These are phyloP conservation scores for Aleiodes leptofemur DNA, from an alignment of 2,888 invertebrate species.

Conservation along the genomic window DNA sequence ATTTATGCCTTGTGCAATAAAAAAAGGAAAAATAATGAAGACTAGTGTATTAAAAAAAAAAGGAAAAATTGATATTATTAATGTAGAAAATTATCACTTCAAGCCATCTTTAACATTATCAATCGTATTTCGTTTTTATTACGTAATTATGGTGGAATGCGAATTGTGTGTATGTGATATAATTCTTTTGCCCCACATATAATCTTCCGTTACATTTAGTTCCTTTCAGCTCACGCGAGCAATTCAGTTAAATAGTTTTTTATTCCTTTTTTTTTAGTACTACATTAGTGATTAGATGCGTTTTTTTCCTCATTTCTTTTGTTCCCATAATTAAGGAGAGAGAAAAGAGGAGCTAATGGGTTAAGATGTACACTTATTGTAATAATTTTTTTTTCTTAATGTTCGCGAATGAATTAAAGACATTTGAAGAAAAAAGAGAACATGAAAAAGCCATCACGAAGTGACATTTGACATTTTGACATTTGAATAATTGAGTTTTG, in stretches of 20 bases:
- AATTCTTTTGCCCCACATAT: conserved; percentile 36
- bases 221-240: conserved; percentile 13
- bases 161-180: conserved; percentile 18
- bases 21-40: background rate
- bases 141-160: conserved; percentile 30
- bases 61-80: background rate
- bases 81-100: conserved; percentile 7
- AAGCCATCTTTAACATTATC: conserved; percentile 11
- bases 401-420: too few relatives aligned
- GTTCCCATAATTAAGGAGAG: background rate
- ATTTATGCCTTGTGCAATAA: conserved; percentile 14
- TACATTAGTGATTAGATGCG: background rate
- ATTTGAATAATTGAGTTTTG: too few relatives aligned
- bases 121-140: conserved; percentile 30
- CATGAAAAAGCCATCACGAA: too few relatives aligned
- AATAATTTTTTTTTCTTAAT: too few relatives aligned
- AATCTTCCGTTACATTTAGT: conserved; percentile 30
- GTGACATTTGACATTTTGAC: too few relatives aligned
- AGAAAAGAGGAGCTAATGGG: too few relatives aligned
- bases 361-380: too few relatives aligned
- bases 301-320: background rate
- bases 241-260: conserved; percentile 21
- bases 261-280: background rate
- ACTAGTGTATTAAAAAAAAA: background rate
- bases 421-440: too few relatives aligned